Evolutionary conservation across 2,888 invertebrate species (phyloP).

Genomic region (Pammene aurita): DNA sequence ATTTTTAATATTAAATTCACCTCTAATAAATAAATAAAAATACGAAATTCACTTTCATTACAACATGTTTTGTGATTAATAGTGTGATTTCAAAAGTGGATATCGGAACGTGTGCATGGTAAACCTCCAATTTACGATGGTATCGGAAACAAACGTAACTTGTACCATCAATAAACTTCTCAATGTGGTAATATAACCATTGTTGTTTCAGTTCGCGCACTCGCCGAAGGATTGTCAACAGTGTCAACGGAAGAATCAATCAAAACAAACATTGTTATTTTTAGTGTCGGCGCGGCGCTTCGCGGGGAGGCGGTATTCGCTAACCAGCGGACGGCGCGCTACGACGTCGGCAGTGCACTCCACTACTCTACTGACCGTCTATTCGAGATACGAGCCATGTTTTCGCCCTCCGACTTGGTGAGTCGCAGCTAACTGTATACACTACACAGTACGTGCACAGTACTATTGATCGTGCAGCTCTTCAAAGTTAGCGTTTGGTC

Average conservation of each 20-base stretch:
- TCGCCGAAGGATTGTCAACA: slow-evolving; percentile 6
- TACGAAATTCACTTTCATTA: too few relatives aligned
- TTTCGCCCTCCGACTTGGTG: slow-evolving; percentile 37
- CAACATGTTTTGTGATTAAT: too few relatives aligned
- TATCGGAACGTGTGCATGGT: slow-evolving; percentile 10
- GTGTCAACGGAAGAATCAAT: slow-evolving; percentile 47
- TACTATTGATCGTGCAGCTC: slow-evolving; percentile 32
- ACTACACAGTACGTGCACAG: slow-evolving; percentile 10
- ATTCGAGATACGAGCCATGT: slow-evolving; percentile 25
- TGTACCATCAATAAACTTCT: neutral
- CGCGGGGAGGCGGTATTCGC: slow-evolving; percentile 44
- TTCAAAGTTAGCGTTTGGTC: slow-evolving; percentile 10
- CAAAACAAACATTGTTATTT: slow-evolving; percentile 48
- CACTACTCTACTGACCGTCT: slow-evolving; percentile 11
- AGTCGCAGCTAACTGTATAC: slow-evolving; percentile 19
- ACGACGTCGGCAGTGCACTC: slow-evolving; percentile 46
- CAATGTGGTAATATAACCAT: slow-evolving; percentile 2
- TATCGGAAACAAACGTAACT: neutral
- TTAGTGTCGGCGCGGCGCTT: slow-evolving; percentile 44
- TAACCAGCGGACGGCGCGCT: slow-evolving; percentile 21
- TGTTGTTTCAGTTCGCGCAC: slow-evolving; percentile 31
- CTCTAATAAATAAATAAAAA: too few relatives aligned
- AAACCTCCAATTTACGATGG: slow-evolving; percentile 18
- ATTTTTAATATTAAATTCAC: too few relatives aligned
- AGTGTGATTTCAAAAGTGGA: neutral